A percentile compares a stretch with the other conserved stretches of the same genome.
These are phyloP conservation scores for Nebria salina DNA, from an alignment of 2,888 invertebrate genomes.

Conservation along the genomic window DNA sequence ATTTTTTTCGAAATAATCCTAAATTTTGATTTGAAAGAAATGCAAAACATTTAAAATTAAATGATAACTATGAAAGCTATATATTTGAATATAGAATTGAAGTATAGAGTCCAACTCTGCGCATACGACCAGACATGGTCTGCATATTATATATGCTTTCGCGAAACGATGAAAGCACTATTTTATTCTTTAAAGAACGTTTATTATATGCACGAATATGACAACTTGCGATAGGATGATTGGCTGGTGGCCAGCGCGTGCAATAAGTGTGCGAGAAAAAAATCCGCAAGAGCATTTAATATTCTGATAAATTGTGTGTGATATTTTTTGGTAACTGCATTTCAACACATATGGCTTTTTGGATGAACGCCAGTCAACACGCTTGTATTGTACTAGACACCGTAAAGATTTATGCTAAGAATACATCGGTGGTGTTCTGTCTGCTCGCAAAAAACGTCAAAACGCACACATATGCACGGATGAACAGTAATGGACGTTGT, in stretches of 20 bases:
- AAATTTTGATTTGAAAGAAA: no score
- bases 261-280: conserved; percentile 42
- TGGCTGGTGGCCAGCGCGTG: conserved; percentile 26
- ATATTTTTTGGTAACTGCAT: conserved; percentile 5
- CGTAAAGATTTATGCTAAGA: conserved; percentile 35
- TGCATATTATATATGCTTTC: conserved; percentile 5
- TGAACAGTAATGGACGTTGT: background rate
- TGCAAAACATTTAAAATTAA: no score
- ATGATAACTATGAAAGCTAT: no score
- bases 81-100: background rate
- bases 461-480: background rate
- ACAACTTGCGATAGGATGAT: conserved; percentile 13
- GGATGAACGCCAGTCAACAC: conserved; percentile 34
- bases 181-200: conserved; percentile 28
- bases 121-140: background rate
- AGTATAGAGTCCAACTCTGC: background rate
- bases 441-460: conserved; percentile 29
- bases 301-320: conserved; percentile 45
- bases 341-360: conserved; percentile 39
- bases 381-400: conserved; percentile 33
- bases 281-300: conserved; percentile 33
- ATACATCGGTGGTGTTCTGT: conserved; percentile 33
- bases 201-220: conserved; percentile 13
- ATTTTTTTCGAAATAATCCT: no score
- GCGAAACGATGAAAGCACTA: conserved; percentile 7